phyloP scores from a whole-genome alignment of 2,113 vertebrate species.

The Sprattus sprattus region DNA sequence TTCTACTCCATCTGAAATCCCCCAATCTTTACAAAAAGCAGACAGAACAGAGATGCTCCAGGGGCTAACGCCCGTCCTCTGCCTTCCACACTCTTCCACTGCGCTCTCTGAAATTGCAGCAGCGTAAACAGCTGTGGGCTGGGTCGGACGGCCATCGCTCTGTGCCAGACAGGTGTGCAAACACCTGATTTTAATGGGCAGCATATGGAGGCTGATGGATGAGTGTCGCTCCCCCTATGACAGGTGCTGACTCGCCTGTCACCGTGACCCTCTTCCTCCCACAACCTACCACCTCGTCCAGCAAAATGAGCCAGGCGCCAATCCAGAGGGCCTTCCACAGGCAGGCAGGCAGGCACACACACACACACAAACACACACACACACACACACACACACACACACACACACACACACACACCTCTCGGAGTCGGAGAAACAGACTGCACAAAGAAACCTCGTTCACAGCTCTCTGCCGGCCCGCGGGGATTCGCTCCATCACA shows the following conservation, averaged over 20 bases:
- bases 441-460: not conserved
- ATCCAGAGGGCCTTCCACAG: not conserved
- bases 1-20: not conserved
- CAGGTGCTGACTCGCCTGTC: slow-evolving; percentile 68
- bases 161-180: slow-evolving; percentile 55
- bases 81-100: not conserved
- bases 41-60: not conserved
- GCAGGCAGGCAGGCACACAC: not conserved
- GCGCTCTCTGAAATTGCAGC: slow-evolving; percentile 57
- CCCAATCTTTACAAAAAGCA: not conserved
- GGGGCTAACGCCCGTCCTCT: not conserved
- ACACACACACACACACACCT: not conserved
- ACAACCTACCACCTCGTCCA: not conserved
- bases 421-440: not conserved
- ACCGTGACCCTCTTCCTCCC: slow-evolving; percentile 40
- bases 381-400: slow-evolving; percentile 7
- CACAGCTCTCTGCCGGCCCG: not conserved
- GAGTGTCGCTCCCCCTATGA: slow-evolving; percentile 56
- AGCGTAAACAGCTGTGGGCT: slow-evolving; percentile 68
- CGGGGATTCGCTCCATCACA: not conserved
- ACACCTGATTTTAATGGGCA: slow-evolving; percentile 71
- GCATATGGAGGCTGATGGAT: slow-evolving; percentile 75
- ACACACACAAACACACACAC: slow-evolving; percentile 24
- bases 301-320: not conserved
- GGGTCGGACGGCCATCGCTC: slow-evolving; percentile 57